A percentile compares a stretch with the other conserved stretches of the same genome.
Evolutionary conservation across 2,888 invertebrate genomes (phyloP).

Genomic region (Tanytarsus gracilentus): DNA sequence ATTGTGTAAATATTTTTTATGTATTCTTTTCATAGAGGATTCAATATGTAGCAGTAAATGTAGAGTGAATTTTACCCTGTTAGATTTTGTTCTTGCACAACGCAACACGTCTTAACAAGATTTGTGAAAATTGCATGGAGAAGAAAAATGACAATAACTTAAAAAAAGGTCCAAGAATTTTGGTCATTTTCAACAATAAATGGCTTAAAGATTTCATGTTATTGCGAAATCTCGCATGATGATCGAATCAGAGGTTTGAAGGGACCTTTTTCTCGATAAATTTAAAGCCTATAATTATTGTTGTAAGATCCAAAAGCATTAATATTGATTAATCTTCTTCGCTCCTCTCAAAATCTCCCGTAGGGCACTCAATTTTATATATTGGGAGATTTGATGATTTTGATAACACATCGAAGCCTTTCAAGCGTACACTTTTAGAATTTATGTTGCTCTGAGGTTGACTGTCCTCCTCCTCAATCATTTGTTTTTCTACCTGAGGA

Average conservation of each 20-base stretch:
- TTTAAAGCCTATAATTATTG: conserved; percentile 22
- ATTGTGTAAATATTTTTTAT: too few relatives aligned
- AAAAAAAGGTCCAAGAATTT: conserved; percentile 15
- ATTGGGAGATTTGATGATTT: conserved; percentile 22
- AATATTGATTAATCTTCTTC: conserved; percentile 19
- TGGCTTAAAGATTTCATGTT: neutral
- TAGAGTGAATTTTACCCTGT: too few relatives aligned
- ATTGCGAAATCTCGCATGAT: conserved; percentile 16
- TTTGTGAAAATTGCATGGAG: neutral
- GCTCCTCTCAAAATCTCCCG: conserved; percentile 11
- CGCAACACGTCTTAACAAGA: conserved; percentile 23
- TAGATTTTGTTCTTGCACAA: neutral
- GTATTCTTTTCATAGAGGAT: too few relatives aligned
- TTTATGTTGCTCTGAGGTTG: neutral
- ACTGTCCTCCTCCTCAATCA: conserved; percentile 3
- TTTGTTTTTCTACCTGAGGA: neutral
- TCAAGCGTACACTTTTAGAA: conserved; percentile 6
- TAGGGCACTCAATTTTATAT: neutral
- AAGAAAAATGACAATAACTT: neutral
- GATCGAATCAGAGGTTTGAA: neutral
- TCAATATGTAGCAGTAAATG: too few relatives aligned
- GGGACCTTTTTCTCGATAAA: conserved; percentile 18
- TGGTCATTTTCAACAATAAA: conserved; percentile 17
- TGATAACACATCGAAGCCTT: conserved; percentile 15
- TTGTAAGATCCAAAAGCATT: neutral